Conservation (phyloP, 2,797 vertebrate genomes). For the Rhincodon typus region DNA sequence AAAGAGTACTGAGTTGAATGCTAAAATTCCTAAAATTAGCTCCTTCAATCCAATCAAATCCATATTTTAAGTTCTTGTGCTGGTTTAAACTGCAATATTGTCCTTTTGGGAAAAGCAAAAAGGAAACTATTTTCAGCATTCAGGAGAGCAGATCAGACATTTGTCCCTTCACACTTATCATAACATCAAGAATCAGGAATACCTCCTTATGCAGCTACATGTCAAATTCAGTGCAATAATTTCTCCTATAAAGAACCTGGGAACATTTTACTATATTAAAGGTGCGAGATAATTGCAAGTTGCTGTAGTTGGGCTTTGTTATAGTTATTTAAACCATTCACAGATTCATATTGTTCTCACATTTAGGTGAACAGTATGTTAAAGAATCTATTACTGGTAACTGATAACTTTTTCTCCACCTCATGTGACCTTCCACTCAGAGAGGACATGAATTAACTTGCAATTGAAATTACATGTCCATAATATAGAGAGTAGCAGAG, state of each 20-base stretch:
- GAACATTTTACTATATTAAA: too few species aligned
- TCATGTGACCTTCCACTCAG: not conserved
- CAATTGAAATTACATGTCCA: constrained; percentile 17
- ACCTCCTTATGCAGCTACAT: too few species aligned
- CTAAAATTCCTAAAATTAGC: not conserved
- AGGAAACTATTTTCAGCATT: not conserved
- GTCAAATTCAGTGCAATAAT: too few species aligned
- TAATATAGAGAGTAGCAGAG: too few species aligned
- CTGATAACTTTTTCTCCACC: not conserved
- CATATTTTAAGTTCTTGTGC: too few species aligned
- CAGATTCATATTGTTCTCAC: not conserved
- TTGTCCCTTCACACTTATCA: not conserved
- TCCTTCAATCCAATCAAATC: not conserved
- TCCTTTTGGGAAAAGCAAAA: not conserved
- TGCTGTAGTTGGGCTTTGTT: too few species aligned
- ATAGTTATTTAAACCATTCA: not conserved
- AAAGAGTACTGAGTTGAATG: not conserved
- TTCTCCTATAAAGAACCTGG: too few species aligned
- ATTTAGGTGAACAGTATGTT: not conserved
- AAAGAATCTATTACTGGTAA: not conserved
- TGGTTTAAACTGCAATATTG: too few species aligned
- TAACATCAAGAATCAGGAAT: not conserved
- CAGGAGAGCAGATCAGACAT: not conserved
- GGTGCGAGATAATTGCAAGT: too few species aligned
- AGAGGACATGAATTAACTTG: not conserved